Evolutionary conservation across 92 coral and sea anemone genomes (phyloP).

Genomic region (Siderastrea siderea): DNA sequence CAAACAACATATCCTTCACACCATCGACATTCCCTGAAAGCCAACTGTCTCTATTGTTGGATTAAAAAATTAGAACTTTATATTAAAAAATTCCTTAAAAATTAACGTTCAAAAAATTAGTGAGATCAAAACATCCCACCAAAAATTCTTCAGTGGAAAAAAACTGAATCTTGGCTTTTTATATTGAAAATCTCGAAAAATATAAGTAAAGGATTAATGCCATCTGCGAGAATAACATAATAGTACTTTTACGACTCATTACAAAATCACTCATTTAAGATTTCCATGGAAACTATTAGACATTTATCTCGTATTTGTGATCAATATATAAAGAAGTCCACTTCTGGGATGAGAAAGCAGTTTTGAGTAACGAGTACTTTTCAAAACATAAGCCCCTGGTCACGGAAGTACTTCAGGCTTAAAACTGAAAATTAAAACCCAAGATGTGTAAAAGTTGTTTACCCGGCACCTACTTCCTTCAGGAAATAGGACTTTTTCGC

Average conservation of each 20-base stretch:
- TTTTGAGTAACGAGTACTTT: constrained; percentile 6
- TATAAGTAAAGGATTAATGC: neutral
- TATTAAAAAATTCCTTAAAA: too few species aligned
- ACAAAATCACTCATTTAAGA: constrained; percentile 16
- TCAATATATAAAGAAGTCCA: constrained; percentile 4
- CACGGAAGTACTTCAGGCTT: constrained; percentile 33
- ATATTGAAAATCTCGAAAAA: neutral
- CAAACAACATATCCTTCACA: neutral
- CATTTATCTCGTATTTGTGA: constrained; percentile 17
- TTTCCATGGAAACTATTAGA: constrained; percentile 36
- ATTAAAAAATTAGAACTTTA: too few species aligned
- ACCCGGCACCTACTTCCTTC: neutral
- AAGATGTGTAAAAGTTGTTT: too few species aligned
- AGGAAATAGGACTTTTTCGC: neutral
- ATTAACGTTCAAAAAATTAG: too few species aligned
- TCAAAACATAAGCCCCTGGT: constrained; percentile 6
- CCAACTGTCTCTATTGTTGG: too few species aligned
- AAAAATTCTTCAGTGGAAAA: too few species aligned
- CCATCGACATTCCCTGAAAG: too few species aligned
- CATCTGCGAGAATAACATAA: neutral
- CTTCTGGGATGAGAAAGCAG: constrained; percentile 37
- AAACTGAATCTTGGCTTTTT: too few species aligned
- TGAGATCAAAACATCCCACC: too few species aligned
- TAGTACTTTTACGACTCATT: constrained; percentile 12
- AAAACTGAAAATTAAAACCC: neutral